These are phyloP conservation scores for Athene cunicularia DNA, from an alignment of 2,113 vertebrate genomes.

Conservation along the genomic window DNA sequence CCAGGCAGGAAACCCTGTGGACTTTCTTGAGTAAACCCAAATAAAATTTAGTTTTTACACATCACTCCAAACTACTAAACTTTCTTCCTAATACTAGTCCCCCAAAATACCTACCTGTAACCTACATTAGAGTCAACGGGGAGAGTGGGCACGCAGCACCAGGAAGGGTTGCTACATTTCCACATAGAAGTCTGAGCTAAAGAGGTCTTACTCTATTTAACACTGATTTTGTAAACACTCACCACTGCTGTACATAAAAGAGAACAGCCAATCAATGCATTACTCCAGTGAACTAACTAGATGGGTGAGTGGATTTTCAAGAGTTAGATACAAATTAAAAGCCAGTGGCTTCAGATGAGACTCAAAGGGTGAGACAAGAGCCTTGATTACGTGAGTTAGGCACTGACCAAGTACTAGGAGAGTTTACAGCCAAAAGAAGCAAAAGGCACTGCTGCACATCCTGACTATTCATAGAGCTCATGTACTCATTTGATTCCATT, in stretches of 20 bases:
- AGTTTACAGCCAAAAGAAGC: neutral
- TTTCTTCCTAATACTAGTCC: neutral
- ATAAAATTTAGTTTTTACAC: neutral
- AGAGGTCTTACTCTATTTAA: neutral
- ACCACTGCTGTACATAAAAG: neutral
- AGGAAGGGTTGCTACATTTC: neutral
- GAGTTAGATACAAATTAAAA: neutral
- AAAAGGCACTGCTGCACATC: neutral
- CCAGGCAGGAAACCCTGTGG: neutral
- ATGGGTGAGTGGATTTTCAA: neutral
- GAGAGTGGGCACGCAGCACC: neutral
- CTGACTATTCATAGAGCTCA: neutral
- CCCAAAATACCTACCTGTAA: neutral
- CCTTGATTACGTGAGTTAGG: neutral
- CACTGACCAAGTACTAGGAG: neutral
- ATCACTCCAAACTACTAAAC: neutral
- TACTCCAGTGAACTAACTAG: neutral
- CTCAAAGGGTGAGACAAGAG: neutral
- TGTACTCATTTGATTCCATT: neutral
- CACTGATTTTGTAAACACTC: neutral
- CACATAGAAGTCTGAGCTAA: neutral
- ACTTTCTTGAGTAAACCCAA: neutral
- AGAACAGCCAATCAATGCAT: neutral
- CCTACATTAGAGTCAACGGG: neutral
- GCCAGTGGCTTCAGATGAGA: neutral